These are phyloP conservation scores for Hydrolagus affinis DNA, from an alignment of 2,113 vertebrate species.

Conservation along the genomic window DNA sequence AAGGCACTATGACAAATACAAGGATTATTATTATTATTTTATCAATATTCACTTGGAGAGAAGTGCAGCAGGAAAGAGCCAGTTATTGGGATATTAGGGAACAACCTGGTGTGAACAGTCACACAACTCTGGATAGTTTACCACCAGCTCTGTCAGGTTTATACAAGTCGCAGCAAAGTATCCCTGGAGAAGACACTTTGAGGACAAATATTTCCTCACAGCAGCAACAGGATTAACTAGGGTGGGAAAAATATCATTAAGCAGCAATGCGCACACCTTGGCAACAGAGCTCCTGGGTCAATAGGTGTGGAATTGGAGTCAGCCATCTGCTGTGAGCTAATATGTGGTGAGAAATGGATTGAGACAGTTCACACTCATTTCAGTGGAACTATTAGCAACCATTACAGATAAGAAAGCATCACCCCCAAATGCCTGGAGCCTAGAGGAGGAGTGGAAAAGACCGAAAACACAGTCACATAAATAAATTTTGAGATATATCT, in stretches of 20 bases:
- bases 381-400: conserved; percentile 9
- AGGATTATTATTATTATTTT: too few species aligned
- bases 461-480: too few species aligned
- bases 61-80: too few species aligned
- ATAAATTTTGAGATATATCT: too few species aligned
- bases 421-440: neutral
- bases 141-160: too few species aligned
- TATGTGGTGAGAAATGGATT: conserved; percentile 13
- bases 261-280: neutral
- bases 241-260: neutral
- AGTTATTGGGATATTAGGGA: too few species aligned
- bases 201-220: neutral
- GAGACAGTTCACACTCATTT: conserved; percentile 23
- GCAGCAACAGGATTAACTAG: neutral
- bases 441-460: too few species aligned
- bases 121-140: too few species aligned
- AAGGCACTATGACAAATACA: too few species aligned
- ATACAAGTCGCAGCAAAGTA: neutral
- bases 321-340: conserved; percentile 17
- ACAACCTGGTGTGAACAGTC: too few species aligned
- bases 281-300: conserved; percentile 6
- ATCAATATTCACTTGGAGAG: too few species aligned
- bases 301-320: conserved; percentile 25
- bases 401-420: neutral
- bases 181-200: neutral